Evolutionary conservation across 1,140 invertebrate species (phyloP).

Genomic region (Formica selysi): DNA sequence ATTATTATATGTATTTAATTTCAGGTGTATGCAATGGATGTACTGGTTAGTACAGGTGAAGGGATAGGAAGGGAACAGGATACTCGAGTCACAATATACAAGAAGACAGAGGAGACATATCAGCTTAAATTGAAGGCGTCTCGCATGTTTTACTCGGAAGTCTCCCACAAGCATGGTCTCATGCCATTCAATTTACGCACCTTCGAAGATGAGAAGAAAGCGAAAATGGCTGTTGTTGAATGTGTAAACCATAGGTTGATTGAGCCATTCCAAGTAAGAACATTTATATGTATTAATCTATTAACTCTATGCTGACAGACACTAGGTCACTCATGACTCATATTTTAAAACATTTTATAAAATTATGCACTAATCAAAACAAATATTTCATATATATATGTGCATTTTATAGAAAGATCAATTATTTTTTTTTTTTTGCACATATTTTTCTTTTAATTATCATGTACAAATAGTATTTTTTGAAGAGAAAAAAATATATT

Average conservation of each 20-base stretch:
- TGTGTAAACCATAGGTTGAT: constrained; percentile 99
- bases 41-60: constrained; percentile 97
- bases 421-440: too few relatives aligned
- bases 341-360: too few relatives aligned
- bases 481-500: too few relatives aligned
- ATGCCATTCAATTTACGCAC: constrained; percentile 97
- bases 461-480: background rate
- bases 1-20: constrained; percentile 34
- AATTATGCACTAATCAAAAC: too few relatives aligned
- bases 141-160: constrained; percentile 97
- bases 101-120: constrained; percentile 99
- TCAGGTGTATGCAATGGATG: constrained; percentile 98
- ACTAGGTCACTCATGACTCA: too few relatives aligned
- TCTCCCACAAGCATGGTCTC: constrained; percentile 96
- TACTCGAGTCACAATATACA: constrained; percentile 98
- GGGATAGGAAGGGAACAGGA: constrained; percentile 96
- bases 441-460: too few relatives aligned
- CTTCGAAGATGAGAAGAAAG: constrained; percentile 99
- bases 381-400: background rate
- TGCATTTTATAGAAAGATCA: too few relatives aligned
- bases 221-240: constrained; percentile 98
- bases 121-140: constrained; percentile 99
- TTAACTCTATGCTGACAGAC: background rate
- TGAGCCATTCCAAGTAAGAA: constrained; percentile 96
- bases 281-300: constrained; percentile 16